A percentile compares a stretch with the other conserved stretches of the same genome.
Evolutionary conservation across 2,797 vertebrate species (phyloP).

Genomic region (Poeciliopsis gracilis): DNA sequence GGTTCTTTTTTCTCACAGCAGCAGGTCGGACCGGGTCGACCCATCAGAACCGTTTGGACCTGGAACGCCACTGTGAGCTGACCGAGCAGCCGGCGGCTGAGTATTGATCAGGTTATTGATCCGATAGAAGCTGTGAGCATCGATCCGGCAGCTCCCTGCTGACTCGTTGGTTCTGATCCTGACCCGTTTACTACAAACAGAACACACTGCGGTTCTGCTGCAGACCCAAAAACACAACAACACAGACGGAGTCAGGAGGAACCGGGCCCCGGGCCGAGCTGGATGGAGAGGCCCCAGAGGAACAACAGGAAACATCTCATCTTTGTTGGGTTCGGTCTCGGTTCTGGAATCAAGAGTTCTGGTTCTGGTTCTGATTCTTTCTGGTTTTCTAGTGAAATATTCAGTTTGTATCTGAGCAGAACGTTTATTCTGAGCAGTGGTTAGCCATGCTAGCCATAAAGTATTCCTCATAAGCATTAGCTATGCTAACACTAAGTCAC

Average conservation of each 20-base stretch:
- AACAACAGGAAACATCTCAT: no score
- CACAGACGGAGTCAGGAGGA: neutral
- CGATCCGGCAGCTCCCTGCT: conserved; percentile 7
- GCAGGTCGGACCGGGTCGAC: neutral
- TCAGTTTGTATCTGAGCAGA: neutral
- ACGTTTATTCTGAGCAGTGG: neutral
- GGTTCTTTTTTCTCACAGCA: neutral
- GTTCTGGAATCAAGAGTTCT: neutral
- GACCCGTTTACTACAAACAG: neutral
- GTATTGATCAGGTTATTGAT: conserved; percentile 52
- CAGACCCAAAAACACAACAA: neutral
- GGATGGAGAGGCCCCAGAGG: no score
- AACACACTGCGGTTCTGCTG: neutral
- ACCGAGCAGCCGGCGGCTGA: conserved; percentile 33
- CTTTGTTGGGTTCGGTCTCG: neutral
- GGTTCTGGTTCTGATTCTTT: neutral
- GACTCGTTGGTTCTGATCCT: conserved; percentile 11
- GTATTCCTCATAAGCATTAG: no score
- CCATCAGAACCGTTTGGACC: no score
- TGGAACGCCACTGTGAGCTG: conserved; percentile 29
- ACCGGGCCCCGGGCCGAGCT: neutral
- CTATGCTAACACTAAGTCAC: no score
- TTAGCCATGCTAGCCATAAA: no score
- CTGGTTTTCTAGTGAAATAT: neutral
- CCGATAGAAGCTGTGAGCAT: conserved; percentile 39